Evolutionary conservation across 2,888 invertebrate species (phyloP).

Genomic region (Andrena bucephala): DNA sequence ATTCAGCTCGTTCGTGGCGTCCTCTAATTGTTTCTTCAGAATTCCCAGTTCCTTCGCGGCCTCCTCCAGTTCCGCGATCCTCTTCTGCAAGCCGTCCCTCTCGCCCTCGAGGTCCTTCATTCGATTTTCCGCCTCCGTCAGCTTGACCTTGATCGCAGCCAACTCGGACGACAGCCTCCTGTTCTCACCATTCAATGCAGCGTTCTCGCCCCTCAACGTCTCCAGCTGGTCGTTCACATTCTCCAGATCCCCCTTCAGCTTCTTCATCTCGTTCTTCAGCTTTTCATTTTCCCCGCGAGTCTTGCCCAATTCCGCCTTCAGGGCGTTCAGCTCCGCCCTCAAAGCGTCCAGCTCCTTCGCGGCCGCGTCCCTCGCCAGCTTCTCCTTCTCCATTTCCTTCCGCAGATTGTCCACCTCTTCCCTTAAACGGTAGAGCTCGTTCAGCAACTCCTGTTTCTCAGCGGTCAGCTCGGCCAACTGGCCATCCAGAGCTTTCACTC

Average conservation of each 20-base stretch:
- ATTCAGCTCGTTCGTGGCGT: slow-evolving; percentile 32
- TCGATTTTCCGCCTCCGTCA: slow-evolving; percentile 16
- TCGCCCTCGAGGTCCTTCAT: slow-evolving; percentile 39
- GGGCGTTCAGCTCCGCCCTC: slow-evolving; percentile 61
- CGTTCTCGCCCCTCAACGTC: slow-evolving; percentile 21
- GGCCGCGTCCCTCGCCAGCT: slow-evolving; percentile 48
- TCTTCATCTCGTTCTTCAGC: slow-evolving; percentile 52
- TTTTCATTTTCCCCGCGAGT: slow-evolving; percentile 59
- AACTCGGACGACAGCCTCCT: slow-evolving; percentile 32
- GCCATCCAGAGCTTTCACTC: slow-evolving; percentile 32
- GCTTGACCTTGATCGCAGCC: slow-evolving; percentile 17
- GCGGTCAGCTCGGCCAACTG: slow-evolving; percentile 30
- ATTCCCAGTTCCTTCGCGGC: slow-evolving; percentile 57
- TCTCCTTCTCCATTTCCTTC: slow-evolving; percentile 63
- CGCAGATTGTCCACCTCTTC: slow-evolving; percentile 56
- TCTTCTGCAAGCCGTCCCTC: slow-evolving; percentile 49
- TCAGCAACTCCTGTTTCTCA: slow-evolving; percentile 62
- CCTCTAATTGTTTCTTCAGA: slow-evolving; percentile 41
- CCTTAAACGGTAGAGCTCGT: slow-evolving; percentile 65
- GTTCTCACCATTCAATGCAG: slow-evolving; percentile 24
- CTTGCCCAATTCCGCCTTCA: slow-evolving; percentile 59
- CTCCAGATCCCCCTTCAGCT: slow-evolving; percentile 41
- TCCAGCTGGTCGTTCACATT: slow-evolving; percentile 35
- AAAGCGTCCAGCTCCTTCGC: slow-evolving; percentile 58
- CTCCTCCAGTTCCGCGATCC: slow-evolving; percentile 56